phyloP scores from a whole-genome alignment of 2,113 vertebrate genomes.

The Gallinago media region DNA sequence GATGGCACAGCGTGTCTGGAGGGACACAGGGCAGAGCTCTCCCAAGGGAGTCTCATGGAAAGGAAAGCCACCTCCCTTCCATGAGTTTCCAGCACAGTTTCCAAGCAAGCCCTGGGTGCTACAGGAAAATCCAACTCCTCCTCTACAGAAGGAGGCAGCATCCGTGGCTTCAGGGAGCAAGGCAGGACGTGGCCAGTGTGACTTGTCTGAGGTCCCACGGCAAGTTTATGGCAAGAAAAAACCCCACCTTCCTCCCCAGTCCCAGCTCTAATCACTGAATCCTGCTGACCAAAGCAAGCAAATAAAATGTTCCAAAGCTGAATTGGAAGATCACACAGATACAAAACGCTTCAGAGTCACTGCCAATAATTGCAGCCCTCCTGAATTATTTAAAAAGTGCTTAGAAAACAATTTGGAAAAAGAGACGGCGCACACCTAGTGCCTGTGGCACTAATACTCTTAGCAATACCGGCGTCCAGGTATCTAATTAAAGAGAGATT shows the following conservation, averaged over 20 bases:
- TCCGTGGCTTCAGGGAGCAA: fast-evolving
- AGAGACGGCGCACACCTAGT: background rate
- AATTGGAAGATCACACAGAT: background rate
- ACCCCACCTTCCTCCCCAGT: background rate
- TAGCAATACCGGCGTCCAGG: background rate
- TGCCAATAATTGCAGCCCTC: background rate
- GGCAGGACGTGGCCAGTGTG: fast-evolving
- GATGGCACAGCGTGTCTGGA: fast-evolving
- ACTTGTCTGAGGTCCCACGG: fast-evolving
- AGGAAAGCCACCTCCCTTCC: background rate
- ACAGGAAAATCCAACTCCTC: background rate
- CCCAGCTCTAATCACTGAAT: background rate
- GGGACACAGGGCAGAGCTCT: background rate
- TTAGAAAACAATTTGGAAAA: background rate
- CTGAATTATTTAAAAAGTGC: background rate
- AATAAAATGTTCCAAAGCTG: background rate
- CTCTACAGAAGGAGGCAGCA: background rate
- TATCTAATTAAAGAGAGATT: background rate
- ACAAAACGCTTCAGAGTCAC: background rate
- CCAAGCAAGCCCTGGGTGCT: background rate
- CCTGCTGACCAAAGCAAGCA: background rate
- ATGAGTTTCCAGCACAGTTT: background rate
- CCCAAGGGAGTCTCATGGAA: background rate
- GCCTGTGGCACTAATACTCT: background rate
- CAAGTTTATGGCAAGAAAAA: fast-evolving